phyloP scores from a whole-genome alignment of 2,888 invertebrate species.

The Teleiodes luculella region DNA sequence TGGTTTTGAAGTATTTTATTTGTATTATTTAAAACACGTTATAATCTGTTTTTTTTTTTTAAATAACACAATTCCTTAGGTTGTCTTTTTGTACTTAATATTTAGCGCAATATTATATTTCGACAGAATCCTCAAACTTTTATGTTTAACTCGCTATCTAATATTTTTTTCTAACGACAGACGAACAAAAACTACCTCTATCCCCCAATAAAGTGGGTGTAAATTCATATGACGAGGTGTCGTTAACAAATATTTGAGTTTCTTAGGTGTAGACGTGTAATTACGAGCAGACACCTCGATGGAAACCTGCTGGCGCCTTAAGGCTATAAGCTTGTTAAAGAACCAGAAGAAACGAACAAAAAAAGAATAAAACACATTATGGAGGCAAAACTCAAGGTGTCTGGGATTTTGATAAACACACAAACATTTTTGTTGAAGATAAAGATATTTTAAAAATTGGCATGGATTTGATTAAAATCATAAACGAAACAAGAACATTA shows the following conservation, averaged over 20 bases:
- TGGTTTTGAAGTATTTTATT: too few species aligned
- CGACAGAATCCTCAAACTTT: not conserved
- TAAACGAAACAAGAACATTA: too few species aligned
- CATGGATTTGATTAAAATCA: too few species aligned
- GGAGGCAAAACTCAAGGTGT: not conserved
- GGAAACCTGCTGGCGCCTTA: constrained; percentile 66
- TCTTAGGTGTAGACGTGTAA: constrained; percentile 67
- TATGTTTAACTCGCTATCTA: not conserved
- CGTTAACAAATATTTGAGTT: constrained; percentile 62
- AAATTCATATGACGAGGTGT: constrained; percentile 19
- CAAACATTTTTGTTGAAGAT: not conserved
- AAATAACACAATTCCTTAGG: too few species aligned
- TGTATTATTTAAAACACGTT: too few species aligned
- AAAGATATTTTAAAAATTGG: too few species aligned
- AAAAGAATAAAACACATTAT: not conserved
- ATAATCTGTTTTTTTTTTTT: too few species aligned
- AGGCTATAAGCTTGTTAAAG: constrained; percentile 1
- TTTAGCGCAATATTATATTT: too few species aligned
- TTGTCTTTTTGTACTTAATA: too few species aligned
- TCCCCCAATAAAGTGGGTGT: constrained; percentile 19
- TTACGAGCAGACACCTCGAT: constrained; percentile 71
- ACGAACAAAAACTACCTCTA: constrained; percentile 33
- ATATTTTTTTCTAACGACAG: not conserved
- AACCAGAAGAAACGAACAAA: not conserved
- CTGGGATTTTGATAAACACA: not conserved